A percentile compares a stretch with the other conserved stretches of the same genome.
These are phyloP conservation scores for Pseudoatta argentina DNA, from an alignment of 1,140 invertebrate genomes.

Conservation along the genomic window DNA sequence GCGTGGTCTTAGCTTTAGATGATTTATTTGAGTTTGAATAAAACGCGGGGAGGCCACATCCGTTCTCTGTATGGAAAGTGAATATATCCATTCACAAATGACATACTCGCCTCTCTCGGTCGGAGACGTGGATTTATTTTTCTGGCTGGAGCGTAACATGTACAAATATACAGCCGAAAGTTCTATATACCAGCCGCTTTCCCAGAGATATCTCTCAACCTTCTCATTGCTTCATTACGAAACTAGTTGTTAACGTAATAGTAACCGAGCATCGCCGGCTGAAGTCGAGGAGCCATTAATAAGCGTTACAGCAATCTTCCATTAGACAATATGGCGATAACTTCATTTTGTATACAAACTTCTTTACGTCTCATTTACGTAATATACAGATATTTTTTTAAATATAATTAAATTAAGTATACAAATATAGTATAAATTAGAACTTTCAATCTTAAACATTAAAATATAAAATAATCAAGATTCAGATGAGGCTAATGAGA, in stretches of 20 bases:
- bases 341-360: background rate
- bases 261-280: conserved; percentile 53
- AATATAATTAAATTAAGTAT: too few species aligned
- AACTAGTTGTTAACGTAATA: conserved; percentile 71
- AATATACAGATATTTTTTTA: background rate
- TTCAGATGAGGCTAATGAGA: too few species aligned
- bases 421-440: too few species aligned
- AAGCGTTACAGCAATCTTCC: conserved; percentile 34
- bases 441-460: too few species aligned
- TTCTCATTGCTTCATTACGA: conserved; percentile 65
- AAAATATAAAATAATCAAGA: too few species aligned
- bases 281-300: conserved; percentile 45
- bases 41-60: background rate
- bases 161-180: conserved; percentile 57
- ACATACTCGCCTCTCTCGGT: background rate
- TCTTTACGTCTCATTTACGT: background rate
- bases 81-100: background rate
- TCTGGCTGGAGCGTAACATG: conserved; percentile 70
- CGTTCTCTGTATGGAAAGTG: conserved; percentile 14
- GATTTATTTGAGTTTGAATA: conserved; percentile 40
- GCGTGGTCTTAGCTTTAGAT: conserved; percentile 3
- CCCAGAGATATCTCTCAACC: conserved; percentile 57
- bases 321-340: background rate
- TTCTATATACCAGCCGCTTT: conserved; percentile 66
- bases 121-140: conserved; percentile 59